phyloP scores from a whole-genome alignment of 1,140 invertebrate genomes.

The Drosophila pectinifera region DNA sequence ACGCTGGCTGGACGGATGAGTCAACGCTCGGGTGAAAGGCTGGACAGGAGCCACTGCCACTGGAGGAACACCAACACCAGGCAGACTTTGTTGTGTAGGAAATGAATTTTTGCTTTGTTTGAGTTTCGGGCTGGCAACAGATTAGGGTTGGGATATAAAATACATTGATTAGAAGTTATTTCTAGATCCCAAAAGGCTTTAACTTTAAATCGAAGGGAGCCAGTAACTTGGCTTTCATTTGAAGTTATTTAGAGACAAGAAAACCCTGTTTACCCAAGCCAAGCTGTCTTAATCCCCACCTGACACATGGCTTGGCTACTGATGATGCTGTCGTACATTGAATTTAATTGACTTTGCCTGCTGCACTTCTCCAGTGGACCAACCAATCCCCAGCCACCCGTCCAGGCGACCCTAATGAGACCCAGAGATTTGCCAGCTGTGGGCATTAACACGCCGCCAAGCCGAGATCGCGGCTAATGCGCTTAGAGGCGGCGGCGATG shows the following conservation, averaged over 20 bases:
- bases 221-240: not conserved
- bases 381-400: not conserved
- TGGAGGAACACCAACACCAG: conserved; percentile 26
- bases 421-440: conserved; percentile 69
- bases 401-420: conserved; percentile 54
- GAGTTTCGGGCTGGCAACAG: conserved; percentile 8
- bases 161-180: not conserved
- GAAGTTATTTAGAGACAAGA: not conserved
- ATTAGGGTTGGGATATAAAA: conserved; percentile 23
- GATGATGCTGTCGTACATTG: conserved; percentile 26
- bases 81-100: conserved; percentile 50
- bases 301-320: conserved; percentile 7
- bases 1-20: conserved; percentile 35
- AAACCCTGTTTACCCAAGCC: not conserved
- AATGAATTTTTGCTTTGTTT: conserved; percentile 47
- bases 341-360: conserved; percentile 66
- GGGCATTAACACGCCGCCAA: conserved; percentile 39
- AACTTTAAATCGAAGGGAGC: not conserved
- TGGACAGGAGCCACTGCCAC: conserved; percentile 26
- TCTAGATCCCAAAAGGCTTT: not conserved
- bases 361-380: conserved; percentile 30
- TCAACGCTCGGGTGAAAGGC: conserved; percentile 37
- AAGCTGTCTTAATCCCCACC: conserved; percentile 23
- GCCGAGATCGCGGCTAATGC: conserved; percentile 63
- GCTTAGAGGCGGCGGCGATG: conserved; percentile 53